These are phyloP conservation scores for Thysanoteuthis rhombus DNA, from an alignment of 2,888 invertebrate species.

Conservation along the genomic window DNA sequence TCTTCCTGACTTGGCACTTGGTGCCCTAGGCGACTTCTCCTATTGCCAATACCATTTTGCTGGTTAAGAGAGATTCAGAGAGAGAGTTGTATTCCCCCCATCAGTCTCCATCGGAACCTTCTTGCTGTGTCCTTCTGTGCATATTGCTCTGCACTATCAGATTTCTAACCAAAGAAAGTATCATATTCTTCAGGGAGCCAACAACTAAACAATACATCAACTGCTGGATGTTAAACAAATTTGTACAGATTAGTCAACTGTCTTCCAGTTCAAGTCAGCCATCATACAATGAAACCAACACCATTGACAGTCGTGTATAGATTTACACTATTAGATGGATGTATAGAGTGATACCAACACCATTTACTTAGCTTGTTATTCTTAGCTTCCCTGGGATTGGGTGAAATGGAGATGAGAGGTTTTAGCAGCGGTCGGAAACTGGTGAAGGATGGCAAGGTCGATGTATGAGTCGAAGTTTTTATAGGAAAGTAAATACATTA, in stretches of 20 bases:
- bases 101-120: not conserved
- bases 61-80: too few species aligned
- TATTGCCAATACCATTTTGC: too few species aligned
- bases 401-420: not conserved
- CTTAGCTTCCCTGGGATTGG: not conserved
- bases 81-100: not conserved
- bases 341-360: not conserved
- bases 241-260: conserved; percentile 12
- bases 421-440: not conserved
- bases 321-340: not conserved
- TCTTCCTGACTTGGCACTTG: too few species aligned
- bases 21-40: too few species aligned
- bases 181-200: not conserved
- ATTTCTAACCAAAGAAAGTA: not conserved
- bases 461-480: not conserved
- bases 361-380: not conserved
- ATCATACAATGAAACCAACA: not conserved
- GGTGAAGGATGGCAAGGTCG: not conserved
- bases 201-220: not conserved
- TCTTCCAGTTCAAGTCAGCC: not conserved
- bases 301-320: not conserved
- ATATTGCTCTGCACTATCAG: not conserved
- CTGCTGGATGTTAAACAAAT: not conserved
- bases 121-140: not conserved
- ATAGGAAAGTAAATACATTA: not conserved